A percentile compares a stretch with the other conserved stretches of the same genome.
Evolutionary conservation across 2,797 vertebrate genomes (phyloP).

Genomic region (Falco peregrinus): DNA sequence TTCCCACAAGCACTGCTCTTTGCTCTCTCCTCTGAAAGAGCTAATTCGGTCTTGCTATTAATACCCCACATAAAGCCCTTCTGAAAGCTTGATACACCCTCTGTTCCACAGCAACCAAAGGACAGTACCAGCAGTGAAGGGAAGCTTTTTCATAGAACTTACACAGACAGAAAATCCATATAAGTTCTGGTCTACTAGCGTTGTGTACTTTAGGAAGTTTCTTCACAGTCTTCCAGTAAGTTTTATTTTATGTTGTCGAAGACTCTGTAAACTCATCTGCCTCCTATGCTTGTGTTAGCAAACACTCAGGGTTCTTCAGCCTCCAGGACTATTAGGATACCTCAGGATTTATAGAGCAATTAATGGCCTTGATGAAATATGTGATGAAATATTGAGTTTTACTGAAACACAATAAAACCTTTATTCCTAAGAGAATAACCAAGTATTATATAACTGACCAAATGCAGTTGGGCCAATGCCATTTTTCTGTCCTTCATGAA

Average conservation of each 20-base stretch:
- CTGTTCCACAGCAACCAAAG: neutral
- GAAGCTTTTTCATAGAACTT: neutral
- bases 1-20: neutral
- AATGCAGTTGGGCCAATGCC: fast-evolving
- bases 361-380: neutral
- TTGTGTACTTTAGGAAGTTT: neutral
- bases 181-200: neutral
- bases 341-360: neutral
- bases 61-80: neutral
- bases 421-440: neutral
- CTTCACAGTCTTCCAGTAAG: neutral
- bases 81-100: neutral
- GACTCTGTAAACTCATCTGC: neutral
- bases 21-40: neutral
- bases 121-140: neutral
- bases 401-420: neutral
- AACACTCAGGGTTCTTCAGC: neutral
- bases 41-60: neutral
- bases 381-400: neutral
- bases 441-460: neutral
- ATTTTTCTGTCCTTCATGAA: neutral
- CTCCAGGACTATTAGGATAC: neutral
- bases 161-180: neutral
- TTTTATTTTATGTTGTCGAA: neutral
- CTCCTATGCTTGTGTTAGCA: neutral